Evolutionary conservation across 2,113 vertebrate genomes (phyloP).

Genomic region (Neopipo cinnamomea): DNA sequence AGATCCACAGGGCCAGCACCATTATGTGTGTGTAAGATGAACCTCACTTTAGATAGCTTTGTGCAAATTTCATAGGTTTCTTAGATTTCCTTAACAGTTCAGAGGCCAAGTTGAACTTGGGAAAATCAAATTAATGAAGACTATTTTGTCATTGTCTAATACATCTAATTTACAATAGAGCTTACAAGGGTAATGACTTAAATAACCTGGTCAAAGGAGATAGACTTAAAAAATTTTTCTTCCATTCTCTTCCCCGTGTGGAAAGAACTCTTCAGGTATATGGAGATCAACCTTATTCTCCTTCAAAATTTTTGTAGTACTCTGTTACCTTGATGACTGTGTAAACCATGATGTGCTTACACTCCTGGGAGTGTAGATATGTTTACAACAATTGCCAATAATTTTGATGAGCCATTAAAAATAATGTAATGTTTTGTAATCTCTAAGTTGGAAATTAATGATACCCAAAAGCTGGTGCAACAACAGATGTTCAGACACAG

Average conservation of each 20-base stretch:
- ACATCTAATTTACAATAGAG: neutral
- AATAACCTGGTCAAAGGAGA: neutral
- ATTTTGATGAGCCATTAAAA: conserved; percentile 12
- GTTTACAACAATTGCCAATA: neutral
- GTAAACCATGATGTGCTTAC: neutral
- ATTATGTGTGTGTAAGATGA: neutral
- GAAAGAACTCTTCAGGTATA: neutral
- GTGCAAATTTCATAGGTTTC: neutral
- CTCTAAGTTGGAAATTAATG: conserved; percentile 17
- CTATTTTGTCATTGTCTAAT: neutral
- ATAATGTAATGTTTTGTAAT: conserved; percentile 11
- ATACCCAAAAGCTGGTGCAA: neutral
- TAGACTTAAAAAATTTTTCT: neutral
- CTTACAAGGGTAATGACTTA: neutral
- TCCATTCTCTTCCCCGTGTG: neutral
- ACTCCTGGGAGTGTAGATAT: neutral
- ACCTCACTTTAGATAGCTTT: neutral
- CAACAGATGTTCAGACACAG: conserved; percentile 13
- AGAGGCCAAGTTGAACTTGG: neutral
- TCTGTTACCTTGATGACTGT: neutral
- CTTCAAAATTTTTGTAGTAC: neutral
- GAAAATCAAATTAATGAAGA: neutral
- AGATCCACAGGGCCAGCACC: neutral
- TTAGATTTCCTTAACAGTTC: neutral
- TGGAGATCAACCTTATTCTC: neutral